Evolutionary conservation across 35 echinoderm and acorn worm genomes (phyloP), one percentile per base, ranked within the genome.

Genomic region (Heliocidaris tuberculata): DNA sequence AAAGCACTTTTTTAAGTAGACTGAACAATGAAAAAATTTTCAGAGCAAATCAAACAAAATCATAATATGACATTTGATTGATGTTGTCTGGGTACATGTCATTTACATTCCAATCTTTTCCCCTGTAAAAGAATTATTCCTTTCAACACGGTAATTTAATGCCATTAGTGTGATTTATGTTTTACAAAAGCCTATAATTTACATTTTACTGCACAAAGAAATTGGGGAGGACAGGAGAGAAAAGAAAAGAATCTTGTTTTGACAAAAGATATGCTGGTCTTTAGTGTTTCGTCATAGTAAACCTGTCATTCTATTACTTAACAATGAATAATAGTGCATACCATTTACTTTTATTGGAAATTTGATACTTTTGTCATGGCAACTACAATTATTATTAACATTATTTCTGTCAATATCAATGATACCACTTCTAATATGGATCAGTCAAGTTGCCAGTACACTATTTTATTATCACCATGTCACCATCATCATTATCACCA

Each of bases 11-110:
- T 5, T 78, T 24, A 78, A 70, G 19, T 27, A n/a, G 27, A 78
- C 1, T 78, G 60, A 78, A 27, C 27, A 24, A 78, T 78, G 4
- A 78, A n/a, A n/a, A 42, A 19, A 7, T 27, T 24, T 78, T n/a
- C 65, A 78, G 15, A 78, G 19, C 65, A 78, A 78, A 17, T 78
- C 27, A 21, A 78, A 78, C 19, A 27, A 5, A 7, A 19, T 78
- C 65, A 78, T 78, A 78, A 78, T n/a, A n/a, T 27, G 21, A 78
- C 65, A 78, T 78, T 78, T 78, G 65, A 78, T 78, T 78, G 65
- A 78, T 78, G 65, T n/a, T n/a, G 65, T 78, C 27, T 78, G 65
- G 65, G 65, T 5, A 78, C 35, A 78, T 2, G 17, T 7, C 21
- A n/a, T 8, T 24, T 78, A n/a, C 65, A 78, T 78, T 27, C 19